Percentiles rank a stretch among this genome's conserved stretches.
These are phyloP conservation scores for Cephus cinctus DNA, from an alignment of 1,140 invertebrate genomes.

Conservation along the genomic window DNA sequence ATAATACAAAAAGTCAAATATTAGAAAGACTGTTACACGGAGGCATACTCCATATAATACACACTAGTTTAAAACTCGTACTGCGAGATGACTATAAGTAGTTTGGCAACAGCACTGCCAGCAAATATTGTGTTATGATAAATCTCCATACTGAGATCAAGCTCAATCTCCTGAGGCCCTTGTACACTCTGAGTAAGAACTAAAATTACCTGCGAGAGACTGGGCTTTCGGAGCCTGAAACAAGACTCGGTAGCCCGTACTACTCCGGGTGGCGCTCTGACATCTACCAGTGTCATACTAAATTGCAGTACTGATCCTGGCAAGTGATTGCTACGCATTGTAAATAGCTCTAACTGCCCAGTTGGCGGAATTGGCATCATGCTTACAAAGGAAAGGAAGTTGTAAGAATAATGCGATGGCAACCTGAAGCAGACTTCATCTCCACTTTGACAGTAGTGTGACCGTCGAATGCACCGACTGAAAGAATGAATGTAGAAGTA, in stretches of 20 bases:
- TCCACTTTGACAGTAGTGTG: constrained; percentile 65
- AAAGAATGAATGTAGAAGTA: constrained; percentile 29
- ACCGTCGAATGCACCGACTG: constrained; percentile 78
- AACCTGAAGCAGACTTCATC: constrained; percentile 72
- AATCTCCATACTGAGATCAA: constrained; percentile 85
- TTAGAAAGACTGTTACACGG: no score
- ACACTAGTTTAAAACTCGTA: constrained; percentile 79
- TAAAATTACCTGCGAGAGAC: constrained; percentile 69
- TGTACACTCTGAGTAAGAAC: constrained; percentile 69
- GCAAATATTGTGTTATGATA: constrained; percentile 67
- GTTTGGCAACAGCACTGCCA: constrained; percentile 79
- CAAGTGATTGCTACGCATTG: constrained; percentile 78
- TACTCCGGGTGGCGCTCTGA: constrained; percentile 63
- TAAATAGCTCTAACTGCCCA: constrained; percentile 78
- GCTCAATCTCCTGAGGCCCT: constrained; percentile 87
- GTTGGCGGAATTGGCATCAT: constrained; percentile 72
- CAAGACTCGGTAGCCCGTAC: constrained; percentile 63
- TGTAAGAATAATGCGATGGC: constrained; percentile 84
- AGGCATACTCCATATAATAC: no score
- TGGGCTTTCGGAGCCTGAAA: constrained; percentile 63
- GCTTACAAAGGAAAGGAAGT: constrained; percentile 87
- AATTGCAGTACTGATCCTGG: constrained; percentile 70
- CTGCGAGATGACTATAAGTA: constrained; percentile 82
- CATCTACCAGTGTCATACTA: constrained; percentile 67
- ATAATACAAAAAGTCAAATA: no score